Base-by-base conservation (phyloP, 2,797 vertebrate species). In the Paramormyrops hopkinsi region DNA sequence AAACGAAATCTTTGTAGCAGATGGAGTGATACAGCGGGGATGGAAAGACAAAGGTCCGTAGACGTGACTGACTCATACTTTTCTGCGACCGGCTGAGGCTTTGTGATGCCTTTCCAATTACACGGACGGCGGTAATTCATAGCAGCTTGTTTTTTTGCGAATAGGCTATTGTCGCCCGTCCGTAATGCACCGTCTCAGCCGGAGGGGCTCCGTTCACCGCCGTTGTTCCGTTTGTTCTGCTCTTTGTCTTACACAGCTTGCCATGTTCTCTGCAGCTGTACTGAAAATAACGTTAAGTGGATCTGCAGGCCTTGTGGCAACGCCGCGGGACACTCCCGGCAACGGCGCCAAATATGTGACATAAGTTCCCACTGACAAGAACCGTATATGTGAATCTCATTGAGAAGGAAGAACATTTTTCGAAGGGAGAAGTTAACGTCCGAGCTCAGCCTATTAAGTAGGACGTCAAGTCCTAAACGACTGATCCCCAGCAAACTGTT, bases 321-420 rank as follows among this genome's bases (percentile, higher is more conserved):
- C 9, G 37, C 88, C 41, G n/a, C 19, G 73, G 73, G 51, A 14
- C 2, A 46, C 51, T 50, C 69, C 51, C 33, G 0, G 73, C 17
- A 51, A 12, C n/a, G 11, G 22, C 14, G 87, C 90, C 91, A 90
- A 89, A 92, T 92, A 93, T 92, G 93, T 90, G 89, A 90, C 89
- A 89, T 91, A 89, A 91, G 79, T 86, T 91, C 89, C 22, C 93
- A 92, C 94, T 94, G 95, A 90, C 73, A 89, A 94, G 91, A 93
- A 95, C 93, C 95, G 95, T 94, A 94, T 93, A 93, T 93, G 91
- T 92, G 88, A 93, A 94, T 94, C 92, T 92, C 91, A 91, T 90
- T 92, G 91, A 94, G 93, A 53, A 3, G 48, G 9, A 69, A 44
- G 29, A 22, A 41, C 4, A n/a, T 84, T 51, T 12, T 84, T 51